Base-by-base conservation (phyloP, 92 coral and sea anemone genomes). In the Parazoanthus darwini region DNA sequence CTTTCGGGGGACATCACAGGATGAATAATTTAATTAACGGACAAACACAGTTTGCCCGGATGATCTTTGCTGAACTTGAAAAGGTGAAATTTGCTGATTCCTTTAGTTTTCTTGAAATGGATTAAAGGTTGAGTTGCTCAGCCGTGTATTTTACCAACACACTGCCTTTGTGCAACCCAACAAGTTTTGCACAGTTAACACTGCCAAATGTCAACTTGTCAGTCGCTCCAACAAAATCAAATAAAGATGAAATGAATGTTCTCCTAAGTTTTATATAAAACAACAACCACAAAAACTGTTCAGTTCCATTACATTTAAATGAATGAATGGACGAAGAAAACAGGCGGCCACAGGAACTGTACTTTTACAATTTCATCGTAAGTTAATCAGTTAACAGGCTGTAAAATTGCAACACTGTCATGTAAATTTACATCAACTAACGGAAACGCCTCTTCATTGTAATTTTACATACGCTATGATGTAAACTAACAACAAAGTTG, bases 221-320 rank as follows among this genome's bases (percentile, higher is more conserved):
- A 22, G 46, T 74, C 44, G 48, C 78, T 16, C 37, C 48, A 15
- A 36, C 89, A 86, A 86, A 76, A 51, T 86, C 89, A 77, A 86
- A 77, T 48, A 86, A 37, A 22, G 88, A 74, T 14, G 81, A 86
- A 9, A 86, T 74, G 73, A 86, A 74, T 42, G 81, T 86, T 42
- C 82, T 50, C 18, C 88, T 46, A 26, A 79, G 50, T 44, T 44
- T 44, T 44, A 29, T 29, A 29, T 29, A 29, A 29, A 29, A 29
- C 33, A 29, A 29, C 33, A 29, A 29, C 33, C 33, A 29, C 33
- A 29, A 29, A 29, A 29, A 29, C 33, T 29, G 33, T 29, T 29
- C 33, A 29, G 33, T 29, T 29, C 33, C 33, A 29, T 29, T 29
- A 29, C 33, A 29, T 29, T 29, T 29, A 29, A 29, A 29, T 29